Base-by-base conservation (phyloP, 1,140 invertebrate genomes). In the Ceratosolen fusciceps region DNA sequence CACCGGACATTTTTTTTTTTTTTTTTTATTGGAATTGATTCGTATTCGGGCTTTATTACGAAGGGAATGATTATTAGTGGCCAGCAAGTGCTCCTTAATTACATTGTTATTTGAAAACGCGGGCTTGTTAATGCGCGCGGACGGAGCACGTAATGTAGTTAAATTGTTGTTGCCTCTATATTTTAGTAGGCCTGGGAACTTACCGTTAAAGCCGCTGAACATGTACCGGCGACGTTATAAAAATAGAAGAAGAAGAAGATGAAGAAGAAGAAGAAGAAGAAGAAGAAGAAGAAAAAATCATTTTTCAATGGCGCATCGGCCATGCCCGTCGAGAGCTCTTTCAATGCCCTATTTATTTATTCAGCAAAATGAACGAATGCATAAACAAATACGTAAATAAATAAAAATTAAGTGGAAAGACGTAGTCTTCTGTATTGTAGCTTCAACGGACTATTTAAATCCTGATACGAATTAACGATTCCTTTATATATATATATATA, bases 131-230 rank as follows among this genome's bases (percentile, higher is more conserved):
- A 65, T 65, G 60, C 37, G n/a, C 60, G 3, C 37, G 37, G 60
- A n/a, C 9, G n/a, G n/a, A 37, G 60, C 60, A 37, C 21, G 37
- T 5, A 37, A 37, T 65, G 19, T 65, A 65, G 29, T 65, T 65
- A 65, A n/a, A 37, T 37, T 65, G 60, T 65, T 65, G 60, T 65
- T 65, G 37, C 60, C 34, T 37, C 60, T 65, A 31, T 65, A 65
- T 31, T n/a, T 31, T 65, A 65, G 31, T 65, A 37, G 37, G 16
- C 60, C 34, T 31, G 58, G 16, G 26, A 37, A 65, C 31, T 65
- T 65, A 65, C 60, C 60, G 60, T 65, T 65, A 19, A 65, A n/a
- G 60, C 60, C n/a, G 24, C 34, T 4, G 60, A 65, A 31, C 31
- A 65, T 31, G 60, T 62, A 21, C 14, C 37, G 60, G 31, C 34